Evolutionary conservation across 2,888 invertebrate genomes (phyloP).

Genomic region (Congeria kusceri): DNA sequence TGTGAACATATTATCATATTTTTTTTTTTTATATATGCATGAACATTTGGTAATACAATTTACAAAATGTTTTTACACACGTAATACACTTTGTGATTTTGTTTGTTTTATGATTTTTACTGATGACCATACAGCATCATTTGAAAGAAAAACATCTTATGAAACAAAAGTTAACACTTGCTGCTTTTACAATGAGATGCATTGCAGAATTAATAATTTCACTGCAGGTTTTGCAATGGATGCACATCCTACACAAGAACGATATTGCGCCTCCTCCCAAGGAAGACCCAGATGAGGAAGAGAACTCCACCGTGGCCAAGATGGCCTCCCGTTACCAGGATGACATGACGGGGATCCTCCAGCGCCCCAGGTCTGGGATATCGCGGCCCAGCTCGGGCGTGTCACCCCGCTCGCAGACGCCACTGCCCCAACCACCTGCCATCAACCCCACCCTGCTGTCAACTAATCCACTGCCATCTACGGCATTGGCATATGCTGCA

Average conservation of each 20-base stretch:
- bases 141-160: too few relatives aligned
- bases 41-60: too few relatives aligned
- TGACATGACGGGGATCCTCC: slow-evolving; percentile 67
- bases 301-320: slow-evolving; percentile 69
- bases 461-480: slow-evolving; percentile 76
- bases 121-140: too few relatives aligned
- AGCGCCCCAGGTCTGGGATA: slow-evolving; percentile 68
- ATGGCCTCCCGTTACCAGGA: slow-evolving; percentile 80
- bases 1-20: too few relatives aligned
- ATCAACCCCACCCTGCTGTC: slow-evolving; percentile 75
- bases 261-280: slow-evolving; percentile 75
- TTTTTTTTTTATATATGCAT: too few relatives aligned
- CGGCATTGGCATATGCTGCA: slow-evolving; percentile 77
- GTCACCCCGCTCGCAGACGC: slow-evolving; percentile 64
- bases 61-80: too few relatives aligned
- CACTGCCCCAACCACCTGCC: slow-evolving; percentile 77
- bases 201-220: neutral
- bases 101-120: too few relatives aligned
- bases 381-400: slow-evolving; percentile 73
- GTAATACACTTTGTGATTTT: too few relatives aligned
- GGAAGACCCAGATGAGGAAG: slow-evolving; percentile 71
- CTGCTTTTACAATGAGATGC: too few relatives aligned
- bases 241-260: slow-evolving; percentile 79
- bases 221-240: slow-evolving; percentile 83
- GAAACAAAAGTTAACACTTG: too few relatives aligned